Evolutionary conservation across 1,140 invertebrate genomes (phyloP).

Genomic region (Homarus americanus): DNA sequence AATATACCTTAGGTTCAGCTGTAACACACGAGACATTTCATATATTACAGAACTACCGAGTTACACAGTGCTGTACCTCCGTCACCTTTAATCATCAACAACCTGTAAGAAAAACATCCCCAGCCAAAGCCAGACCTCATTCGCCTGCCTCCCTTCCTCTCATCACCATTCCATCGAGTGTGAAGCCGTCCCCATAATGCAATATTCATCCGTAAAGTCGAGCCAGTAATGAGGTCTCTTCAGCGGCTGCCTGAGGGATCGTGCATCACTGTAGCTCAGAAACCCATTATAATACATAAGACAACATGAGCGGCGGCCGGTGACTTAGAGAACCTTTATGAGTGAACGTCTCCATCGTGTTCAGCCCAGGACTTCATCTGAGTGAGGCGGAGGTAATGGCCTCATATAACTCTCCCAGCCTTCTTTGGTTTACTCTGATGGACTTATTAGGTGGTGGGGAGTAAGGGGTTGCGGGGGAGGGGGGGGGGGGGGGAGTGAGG

Average conservation of each 20-base stretch:
- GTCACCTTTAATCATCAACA: no score
- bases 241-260: neutral
- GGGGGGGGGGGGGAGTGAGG: neutral
- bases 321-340: neutral
- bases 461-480: neutral
- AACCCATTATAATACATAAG: neutral
- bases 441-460: neutral
- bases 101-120: no score
- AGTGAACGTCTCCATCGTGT: neutral
- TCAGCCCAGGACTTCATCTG: neutral
- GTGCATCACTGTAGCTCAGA: neutral
- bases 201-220: constrained; percentile 3
- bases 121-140: no score
- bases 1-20: no score
- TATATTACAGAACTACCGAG: no score
- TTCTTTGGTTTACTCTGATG: neutral
- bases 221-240: neutral
- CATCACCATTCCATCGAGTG: neutral
- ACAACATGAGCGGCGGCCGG: neutral
- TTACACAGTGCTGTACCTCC: no score
- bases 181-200: neutral
- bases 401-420: neutral
- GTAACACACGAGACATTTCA: no score
- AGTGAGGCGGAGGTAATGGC: neutral
- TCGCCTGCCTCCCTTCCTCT: neutral